A percentile compares a stretch with the other conserved stretches of the same genome.
phyloP scores from a whole-genome alignment of 2,797 vertebrate genomes.

The Cephalopachus bancanus region DNA sequence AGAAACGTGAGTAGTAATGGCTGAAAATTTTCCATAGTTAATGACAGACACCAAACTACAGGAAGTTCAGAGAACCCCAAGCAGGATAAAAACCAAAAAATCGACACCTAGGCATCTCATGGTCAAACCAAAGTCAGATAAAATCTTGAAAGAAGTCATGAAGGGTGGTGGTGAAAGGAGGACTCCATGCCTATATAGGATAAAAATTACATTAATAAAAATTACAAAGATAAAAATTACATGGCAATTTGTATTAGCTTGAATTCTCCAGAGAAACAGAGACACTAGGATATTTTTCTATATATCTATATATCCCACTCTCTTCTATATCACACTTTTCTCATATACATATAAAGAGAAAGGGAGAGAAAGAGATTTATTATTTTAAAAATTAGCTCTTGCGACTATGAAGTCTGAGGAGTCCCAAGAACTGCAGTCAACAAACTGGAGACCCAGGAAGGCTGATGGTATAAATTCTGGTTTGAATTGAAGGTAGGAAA shows the following conservation, averaged over 20 bases:
- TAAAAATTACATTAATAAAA: not conserved
- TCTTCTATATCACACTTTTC: not conserved
- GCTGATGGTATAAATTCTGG: not conserved
- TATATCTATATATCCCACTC: not conserved
- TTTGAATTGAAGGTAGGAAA: not conserved
- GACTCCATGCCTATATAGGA: not conserved
- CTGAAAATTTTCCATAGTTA: not conserved
- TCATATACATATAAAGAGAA: not conserved
- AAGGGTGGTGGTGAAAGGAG: fast-evolving
- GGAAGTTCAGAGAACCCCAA: not conserved
- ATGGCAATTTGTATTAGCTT: not conserved
- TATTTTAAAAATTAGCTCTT: not conserved
- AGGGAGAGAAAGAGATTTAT: not conserved
- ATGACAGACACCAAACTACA: not conserved
- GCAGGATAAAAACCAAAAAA: not conserved
- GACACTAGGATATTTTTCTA: not conserved
- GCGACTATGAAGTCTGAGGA: not conserved
- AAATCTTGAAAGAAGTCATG: not conserved
- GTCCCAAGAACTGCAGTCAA: not conserved
- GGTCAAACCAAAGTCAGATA: not conserved
- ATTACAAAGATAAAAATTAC: not conserved
- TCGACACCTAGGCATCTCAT: not conserved
- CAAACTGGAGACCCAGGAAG: not conserved
- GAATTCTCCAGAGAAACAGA: not conserved
- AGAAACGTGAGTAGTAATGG: not conserved